Conservation (phyloP, 2,113 vertebrate species). For the Erythrocebus patas region DNA sequence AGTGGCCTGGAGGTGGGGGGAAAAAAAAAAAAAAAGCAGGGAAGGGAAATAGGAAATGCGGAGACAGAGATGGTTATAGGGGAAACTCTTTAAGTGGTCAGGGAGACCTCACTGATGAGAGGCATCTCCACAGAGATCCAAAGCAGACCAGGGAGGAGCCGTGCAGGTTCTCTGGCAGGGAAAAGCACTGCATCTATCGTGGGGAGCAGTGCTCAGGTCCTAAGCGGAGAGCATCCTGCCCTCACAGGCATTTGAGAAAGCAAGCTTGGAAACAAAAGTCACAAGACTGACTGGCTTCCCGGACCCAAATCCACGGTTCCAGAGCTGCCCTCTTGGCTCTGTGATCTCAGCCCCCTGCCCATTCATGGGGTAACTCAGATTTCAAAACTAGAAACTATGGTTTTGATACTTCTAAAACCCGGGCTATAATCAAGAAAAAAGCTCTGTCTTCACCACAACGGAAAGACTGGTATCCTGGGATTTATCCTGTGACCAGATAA, state of each 20-base stretch:
- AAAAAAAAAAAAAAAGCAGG: no score
- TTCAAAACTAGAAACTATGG: neutral
- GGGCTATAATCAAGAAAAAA: neutral
- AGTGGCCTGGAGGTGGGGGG: neutral
- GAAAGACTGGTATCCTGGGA: neutral
- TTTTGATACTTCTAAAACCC: neutral
- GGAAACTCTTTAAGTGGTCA: neutral
- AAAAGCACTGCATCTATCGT: no score
- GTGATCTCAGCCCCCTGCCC: neutral
- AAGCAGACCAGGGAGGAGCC: neutral
- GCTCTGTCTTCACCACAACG: neutral
- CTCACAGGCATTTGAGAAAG: neutral
- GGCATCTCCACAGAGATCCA: rapidly evolving
- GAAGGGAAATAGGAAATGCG: no score
- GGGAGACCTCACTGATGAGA: neutral
- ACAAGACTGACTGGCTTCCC: neutral
- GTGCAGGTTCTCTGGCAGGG: rapidly evolving
- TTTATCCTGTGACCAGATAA: neutral
- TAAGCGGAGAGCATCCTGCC: rapidly evolving
- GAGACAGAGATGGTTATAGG: neutral
- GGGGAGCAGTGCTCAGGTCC: neutral
- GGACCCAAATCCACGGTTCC: neutral
- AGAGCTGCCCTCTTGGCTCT: neutral
- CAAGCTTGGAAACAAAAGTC: neutral
- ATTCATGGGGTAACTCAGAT: neutral